Percentiles rank a stretch among this genome's conserved stretches.
These are phyloP conservation scores for Eumacrocentrus americanus DNA, from an alignment of 2,888 invertebrate genomes.

Conservation along the genomic window DNA sequence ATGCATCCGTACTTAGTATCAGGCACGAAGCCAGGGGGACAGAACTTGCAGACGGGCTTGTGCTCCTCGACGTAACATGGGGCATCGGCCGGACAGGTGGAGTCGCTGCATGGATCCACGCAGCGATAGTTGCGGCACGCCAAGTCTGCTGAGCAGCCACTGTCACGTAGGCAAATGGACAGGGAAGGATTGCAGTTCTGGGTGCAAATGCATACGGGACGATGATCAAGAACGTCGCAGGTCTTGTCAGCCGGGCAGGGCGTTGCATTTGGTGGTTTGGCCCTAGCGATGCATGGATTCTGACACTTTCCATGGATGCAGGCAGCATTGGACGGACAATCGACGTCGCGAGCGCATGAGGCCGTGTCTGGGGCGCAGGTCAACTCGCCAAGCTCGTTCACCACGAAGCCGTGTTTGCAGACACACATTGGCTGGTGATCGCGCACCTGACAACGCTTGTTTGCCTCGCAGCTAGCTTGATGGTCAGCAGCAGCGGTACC, in stretches of 20 bases:
- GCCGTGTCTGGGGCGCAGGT: slow-evolving; percentile 83
- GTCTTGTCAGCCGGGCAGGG: slow-evolving; percentile 81
- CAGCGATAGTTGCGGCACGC: slow-evolving; percentile 90
- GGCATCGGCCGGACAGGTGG: slow-evolving; percentile 82
- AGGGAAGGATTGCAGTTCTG: slow-evolving; percentile 85
- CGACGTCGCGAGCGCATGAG: slow-evolving; percentile 80
- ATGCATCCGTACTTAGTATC: slow-evolving; percentile 93
- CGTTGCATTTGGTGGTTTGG: slow-evolving; percentile 64
- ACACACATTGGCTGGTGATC: slow-evolving; percentile 86
- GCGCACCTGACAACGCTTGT: slow-evolving; percentile 88
- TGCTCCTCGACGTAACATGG: slow-evolving; percentile 95
- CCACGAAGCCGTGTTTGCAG: slow-evolving; percentile 86
- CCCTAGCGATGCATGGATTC: slow-evolving; percentile 78
- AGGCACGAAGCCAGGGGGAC: slow-evolving; percentile 90
- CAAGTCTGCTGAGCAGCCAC: slow-evolving; percentile 83
- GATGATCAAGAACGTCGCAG: slow-evolving; percentile 87
- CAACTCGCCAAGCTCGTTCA: slow-evolving; percentile 86
- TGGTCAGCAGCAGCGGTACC: no score
- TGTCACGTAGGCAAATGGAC: slow-evolving; percentile 88
- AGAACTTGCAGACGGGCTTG: slow-evolving; percentile 94
- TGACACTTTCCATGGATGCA: slow-evolving; percentile 84
- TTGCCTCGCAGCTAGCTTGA: slow-evolving; percentile 79
- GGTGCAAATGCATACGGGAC: slow-evolving; percentile 84
- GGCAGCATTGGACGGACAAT: slow-evolving; percentile 85
- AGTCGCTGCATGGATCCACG: slow-evolving; percentile 86